These are phyloP conservation scores for Drosophila fuyamai DNA, from an alignment of 1,140 invertebrate species.

Conservation along the genomic window DNA sequence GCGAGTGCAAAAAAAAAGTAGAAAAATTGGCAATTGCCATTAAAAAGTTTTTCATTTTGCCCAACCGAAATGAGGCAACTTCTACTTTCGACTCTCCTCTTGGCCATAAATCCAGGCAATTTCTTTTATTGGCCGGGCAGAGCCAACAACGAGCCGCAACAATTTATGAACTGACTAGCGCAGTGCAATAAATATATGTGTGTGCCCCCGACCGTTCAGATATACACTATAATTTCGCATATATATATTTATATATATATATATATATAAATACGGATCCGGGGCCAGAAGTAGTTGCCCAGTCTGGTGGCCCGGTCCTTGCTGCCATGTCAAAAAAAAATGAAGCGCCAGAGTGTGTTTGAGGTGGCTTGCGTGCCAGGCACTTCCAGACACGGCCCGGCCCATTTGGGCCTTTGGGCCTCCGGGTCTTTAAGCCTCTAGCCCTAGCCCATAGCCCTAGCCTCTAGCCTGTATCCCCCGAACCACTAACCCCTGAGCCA, in stretches of 20 bases:
- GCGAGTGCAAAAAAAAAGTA: neutral
- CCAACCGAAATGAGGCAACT: conserved; percentile 43
- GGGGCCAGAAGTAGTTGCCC: conserved; percentile 75
- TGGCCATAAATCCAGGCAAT: conserved; percentile 53
- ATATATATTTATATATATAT: conserved; percentile 31
- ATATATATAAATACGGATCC: conserved; percentile 32
- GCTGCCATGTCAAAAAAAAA: conserved; percentile 73
- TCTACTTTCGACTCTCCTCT: conserved; percentile 18
- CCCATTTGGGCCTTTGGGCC: conserved; percentile 27
- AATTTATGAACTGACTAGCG: conserved; percentile 81
- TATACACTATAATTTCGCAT: conserved; percentile 37
- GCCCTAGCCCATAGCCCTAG: conserved; percentile 1
- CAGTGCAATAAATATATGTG: conserved; percentile 40
- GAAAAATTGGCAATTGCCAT: conserved; percentile 49
- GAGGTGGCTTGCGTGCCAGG: conserved; percentile 67
- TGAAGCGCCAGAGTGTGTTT: conserved; percentile 28
- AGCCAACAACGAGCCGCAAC: conserved; percentile 59
- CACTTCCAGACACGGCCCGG: conserved; percentile 68
- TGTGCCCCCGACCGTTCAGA: conserved; percentile 17
- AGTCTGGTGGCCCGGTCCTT: conserved; percentile 55
- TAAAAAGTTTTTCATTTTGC: conserved; percentile 64
- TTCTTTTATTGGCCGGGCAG: conserved; percentile 47
- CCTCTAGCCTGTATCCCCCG: conserved; percentile 9
- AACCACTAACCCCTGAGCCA: conserved; percentile 10
- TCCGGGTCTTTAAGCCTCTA: conserved; percentile 7